These are phyloP conservation scores for Anthrax anthrax DNA, from an alignment of 2,888 invertebrate species.

Conservation along the genomic window DNA sequence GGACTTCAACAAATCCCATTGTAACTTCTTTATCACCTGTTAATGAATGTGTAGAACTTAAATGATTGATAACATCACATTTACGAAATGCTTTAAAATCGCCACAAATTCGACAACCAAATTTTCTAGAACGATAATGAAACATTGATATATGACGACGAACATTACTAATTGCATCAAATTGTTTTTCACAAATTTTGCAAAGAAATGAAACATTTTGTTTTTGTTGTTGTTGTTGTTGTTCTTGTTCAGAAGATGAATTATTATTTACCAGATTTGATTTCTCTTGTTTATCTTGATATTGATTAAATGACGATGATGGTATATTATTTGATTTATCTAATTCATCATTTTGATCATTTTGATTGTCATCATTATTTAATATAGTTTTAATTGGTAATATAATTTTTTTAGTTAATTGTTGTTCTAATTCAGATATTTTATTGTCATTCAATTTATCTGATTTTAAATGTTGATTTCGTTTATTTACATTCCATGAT, in stretches of 20 bases:
- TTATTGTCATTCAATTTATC: too few relatives aligned
- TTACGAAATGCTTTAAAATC: conserved; percentile 51
- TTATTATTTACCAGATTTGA: too few relatives aligned
- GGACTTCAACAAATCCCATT: conserved; percentile 26
- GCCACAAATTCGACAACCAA: conserved; percentile 64
- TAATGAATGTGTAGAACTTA: conserved; percentile 46
- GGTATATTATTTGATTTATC: neutral
- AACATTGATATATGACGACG: conserved; percentile 35
- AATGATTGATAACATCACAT: conserved; percentile 49
- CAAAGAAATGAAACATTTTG: conserved; percentile 22
- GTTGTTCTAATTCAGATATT: neutral
- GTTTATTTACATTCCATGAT: too few relatives aligned
- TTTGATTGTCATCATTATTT: too few relatives aligned
- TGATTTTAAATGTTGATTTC: too few relatives aligned
- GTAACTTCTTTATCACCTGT: conserved; percentile 38
- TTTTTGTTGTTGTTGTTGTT: neutral
- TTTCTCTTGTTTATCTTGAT: neutral
- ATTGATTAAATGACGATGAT: neutral
- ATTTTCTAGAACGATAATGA: conserved; percentile 41
- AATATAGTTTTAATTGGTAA: too few relatives aligned
- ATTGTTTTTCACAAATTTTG: conserved; percentile 31
- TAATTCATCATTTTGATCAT: too few relatives aligned
- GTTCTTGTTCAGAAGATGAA: neutral
- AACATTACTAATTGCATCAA: conserved; percentile 30
- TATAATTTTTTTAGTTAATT: neutral